A percentile compares a stretch with the other conserved stretches of the same genome.
Conservation (phyloP, 1,140 invertebrate species). For the Penaeus indicus region DNA sequence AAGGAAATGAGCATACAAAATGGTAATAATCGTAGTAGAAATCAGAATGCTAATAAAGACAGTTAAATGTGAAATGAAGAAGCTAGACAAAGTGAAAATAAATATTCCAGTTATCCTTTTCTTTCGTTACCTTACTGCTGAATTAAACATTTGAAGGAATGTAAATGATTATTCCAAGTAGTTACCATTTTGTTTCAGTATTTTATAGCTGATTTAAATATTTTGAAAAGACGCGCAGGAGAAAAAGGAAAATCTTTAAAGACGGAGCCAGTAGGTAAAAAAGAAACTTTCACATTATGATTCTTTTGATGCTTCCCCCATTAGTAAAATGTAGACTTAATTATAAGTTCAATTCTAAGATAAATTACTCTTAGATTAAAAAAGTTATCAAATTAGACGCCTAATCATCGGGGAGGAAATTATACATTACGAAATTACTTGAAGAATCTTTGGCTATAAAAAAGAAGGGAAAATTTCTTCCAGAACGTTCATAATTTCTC, state of each 20-base stretch:
- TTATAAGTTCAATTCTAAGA: slow-evolving; percentile 60
- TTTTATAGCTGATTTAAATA: too few relatives aligned
- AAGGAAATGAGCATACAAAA: too few relatives aligned
- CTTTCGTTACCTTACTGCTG: too few relatives aligned
- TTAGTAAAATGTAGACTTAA: slow-evolving; percentile 58
- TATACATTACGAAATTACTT: slow-evolving; percentile 56
- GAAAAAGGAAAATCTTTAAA: neutral
- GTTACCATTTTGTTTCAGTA: too few relatives aligned
- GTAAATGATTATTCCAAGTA: too few relatives aligned
- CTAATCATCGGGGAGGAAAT: slow-evolving; percentile 58
- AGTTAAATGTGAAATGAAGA: too few relatives aligned
- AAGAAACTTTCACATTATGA: slow-evolving; percentile 37
- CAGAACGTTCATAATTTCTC: too few relatives aligned
- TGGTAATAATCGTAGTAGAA: too few relatives aligned
- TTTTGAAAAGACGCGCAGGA: neutral
- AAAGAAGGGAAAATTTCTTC: neutral
- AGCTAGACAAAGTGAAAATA: too few relatives aligned
- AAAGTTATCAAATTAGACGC: slow-evolving; percentile 61
- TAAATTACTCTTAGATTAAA: slow-evolving; percentile 63
- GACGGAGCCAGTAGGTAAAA: slow-evolving; percentile 28
- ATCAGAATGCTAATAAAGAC: too few relatives aligned
- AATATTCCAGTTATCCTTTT: too few relatives aligned
- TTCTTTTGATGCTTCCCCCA: slow-evolving; percentile 52
- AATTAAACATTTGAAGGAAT: too few relatives aligned
- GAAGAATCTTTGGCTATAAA: slow-evolving; percentile 1